Evolutionary conservation across 2,888 invertebrate species (phyloP), one percentile per base, ranked within the genome.

Genomic region (Drosophila nigritarsus): DNA sequence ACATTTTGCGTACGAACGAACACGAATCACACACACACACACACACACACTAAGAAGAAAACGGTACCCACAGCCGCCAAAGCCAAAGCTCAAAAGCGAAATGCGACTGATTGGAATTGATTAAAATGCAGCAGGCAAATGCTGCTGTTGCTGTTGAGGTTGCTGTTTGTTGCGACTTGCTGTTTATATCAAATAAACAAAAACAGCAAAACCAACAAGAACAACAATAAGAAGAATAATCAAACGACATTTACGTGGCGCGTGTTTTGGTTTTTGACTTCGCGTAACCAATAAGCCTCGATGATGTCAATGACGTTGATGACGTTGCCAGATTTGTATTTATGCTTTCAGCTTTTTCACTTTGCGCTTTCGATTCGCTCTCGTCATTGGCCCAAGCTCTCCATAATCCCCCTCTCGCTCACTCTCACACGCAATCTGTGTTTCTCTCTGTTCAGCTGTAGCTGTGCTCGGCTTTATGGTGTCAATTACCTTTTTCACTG

Each of bases 61-160:
- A 15, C 24, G 7, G 20, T 24, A 24, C 24, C 45, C 15, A 34
- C 56, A 56, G 18, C 15, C 36, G 29, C 50, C 48, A 42, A 38
- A 71, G 49, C 20, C 36, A 80, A 63, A 55, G 73, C 73, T 68
- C 68, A 73, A 74, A 77, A 63, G 58, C 75, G 30, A 63, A 72
- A 64, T 74, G 63, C 60, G 65, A 81, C 79, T 84, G 76, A 85
- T 89, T 87, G 85, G 70, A 89, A 87, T 82, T 85, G 87, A 85
- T 89, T 84, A 84, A 85, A 85, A 62, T 85, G 89, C 87, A 62
- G 66, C 65, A 77, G 65, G 68, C 78, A 70, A 80, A 75, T 67
- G 61, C 42, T 64, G 77, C 58, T 56, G 54, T 36, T 63, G 34
- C 38, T 62, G 38, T 62, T 59, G 42, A n/a, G 45, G 40, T 30